These are phyloP conservation scores for Anableps anableps DNA, from an alignment of 2,797 vertebrate genomes.

Conservation along the genomic window DNA sequence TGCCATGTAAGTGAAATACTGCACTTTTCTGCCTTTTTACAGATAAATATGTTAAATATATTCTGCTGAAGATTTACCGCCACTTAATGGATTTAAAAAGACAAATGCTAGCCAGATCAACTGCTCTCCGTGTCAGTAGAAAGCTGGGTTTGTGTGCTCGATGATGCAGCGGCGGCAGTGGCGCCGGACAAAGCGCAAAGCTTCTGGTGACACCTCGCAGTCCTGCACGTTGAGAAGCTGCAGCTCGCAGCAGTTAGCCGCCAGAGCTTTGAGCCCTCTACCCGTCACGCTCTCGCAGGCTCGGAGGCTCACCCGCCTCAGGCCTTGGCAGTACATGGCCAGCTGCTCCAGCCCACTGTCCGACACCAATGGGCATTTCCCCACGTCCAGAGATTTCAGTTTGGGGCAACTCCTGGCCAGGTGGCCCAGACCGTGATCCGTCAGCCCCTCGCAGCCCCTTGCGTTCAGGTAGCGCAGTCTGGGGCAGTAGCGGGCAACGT, in stretches of 20 bases:
- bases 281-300: conserved; percentile 96
- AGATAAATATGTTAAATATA: conserved; percentile 81
- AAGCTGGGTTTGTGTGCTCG: conserved; percentile 98
- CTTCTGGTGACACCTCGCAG: conserved; percentile 95
- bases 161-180: conserved; percentile 97
- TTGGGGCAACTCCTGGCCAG: conserved; percentile 95
- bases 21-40: conserved; percentile 57
- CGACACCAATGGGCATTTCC: conserved; percentile 96
- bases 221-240: conserved; percentile 98
- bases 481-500: conserved; percentile 95
- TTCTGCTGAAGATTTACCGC: conserved; percentile 63
- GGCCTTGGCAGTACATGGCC: conserved; percentile 93
- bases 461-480: conserved; percentile 85
- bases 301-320: conserved; percentile 94
- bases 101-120: conserved; percentile 45
- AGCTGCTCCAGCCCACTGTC: conserved; percentile 94
- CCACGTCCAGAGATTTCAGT: conserved; percentile 95
- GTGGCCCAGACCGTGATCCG: conserved; percentile 95
- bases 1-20: conserved; percentile 44
- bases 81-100: conserved; percentile 43
- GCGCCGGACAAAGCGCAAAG: conserved; percentile 91
- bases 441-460: conserved; percentile 92
- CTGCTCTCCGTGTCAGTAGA: conserved; percentile 85
- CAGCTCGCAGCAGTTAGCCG: conserved; percentile 95
- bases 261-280: conserved; percentile 92